Conservation (phyloP, 2,113 vertebrate species). For the Platysteira castanea region DNA sequence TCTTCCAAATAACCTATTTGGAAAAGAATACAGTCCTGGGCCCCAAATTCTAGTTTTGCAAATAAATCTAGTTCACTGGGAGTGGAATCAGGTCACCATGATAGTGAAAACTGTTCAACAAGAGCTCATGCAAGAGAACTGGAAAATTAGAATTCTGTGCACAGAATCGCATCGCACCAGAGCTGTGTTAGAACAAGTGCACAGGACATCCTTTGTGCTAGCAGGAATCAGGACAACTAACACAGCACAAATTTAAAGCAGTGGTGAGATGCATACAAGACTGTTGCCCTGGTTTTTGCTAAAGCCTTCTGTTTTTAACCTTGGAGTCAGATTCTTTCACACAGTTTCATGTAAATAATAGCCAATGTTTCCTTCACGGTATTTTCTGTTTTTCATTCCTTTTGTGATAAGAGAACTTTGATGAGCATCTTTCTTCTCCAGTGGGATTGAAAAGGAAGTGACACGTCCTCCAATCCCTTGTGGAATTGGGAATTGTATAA, state of each 20-base stretch:
- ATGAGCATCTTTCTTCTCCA: too few relatives aligned
- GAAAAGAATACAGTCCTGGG: background rate
- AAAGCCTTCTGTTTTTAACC: too few relatives aligned
- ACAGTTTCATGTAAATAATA: too few relatives aligned
- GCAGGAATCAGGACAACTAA: background rate
- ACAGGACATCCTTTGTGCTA: background rate
- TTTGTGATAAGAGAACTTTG: too few relatives aligned
- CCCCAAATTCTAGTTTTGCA: background rate
- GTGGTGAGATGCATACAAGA: background rate
- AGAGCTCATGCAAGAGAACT: background rate
- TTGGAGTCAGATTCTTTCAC: too few relatives aligned
- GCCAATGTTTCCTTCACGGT: too few relatives aligned
- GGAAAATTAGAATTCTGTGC: background rate
- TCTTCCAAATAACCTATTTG: background rate
- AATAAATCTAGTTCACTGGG: background rate
- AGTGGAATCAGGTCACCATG: background rate
- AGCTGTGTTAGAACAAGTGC: background rate
- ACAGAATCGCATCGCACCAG: background rate
- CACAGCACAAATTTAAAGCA: background rate
- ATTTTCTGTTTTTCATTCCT: too few relatives aligned
- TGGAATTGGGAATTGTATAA: too few relatives aligned
- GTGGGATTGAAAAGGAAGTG: too few relatives aligned
- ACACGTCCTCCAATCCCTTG: too few relatives aligned
- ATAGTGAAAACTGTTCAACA: background rate
- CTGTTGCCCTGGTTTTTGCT: too few relatives aligned